phyloP scores from a whole-genome alignment of 2,113 vertebrate genomes.

The Alaudala cheleensis region DNA sequence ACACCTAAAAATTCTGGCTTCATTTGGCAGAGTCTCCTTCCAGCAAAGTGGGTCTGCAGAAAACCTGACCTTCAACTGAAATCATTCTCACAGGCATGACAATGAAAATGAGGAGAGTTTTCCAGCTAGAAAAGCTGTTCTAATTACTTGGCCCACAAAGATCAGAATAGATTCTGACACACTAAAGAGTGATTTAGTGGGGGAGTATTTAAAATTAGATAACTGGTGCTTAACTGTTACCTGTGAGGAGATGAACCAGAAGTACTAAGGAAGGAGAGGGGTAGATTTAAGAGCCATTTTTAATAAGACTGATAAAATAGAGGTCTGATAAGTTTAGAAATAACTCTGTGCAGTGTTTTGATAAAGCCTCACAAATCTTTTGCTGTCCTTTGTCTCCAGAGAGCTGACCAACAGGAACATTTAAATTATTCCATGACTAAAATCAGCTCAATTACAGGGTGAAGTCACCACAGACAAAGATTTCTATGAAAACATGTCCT shows the following conservation, averaged over 20 bases:
- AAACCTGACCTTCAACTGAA: constrained; percentile 51
- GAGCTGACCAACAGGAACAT: not conserved
- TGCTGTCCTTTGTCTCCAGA: not conserved
- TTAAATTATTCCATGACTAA: not conserved
- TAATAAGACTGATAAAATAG: not conserved
- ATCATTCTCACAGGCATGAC: not conserved
- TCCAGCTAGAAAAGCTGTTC: constrained; percentile 17
- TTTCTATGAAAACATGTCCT: not conserved
- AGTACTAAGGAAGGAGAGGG: not conserved
- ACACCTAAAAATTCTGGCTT: not conserved
- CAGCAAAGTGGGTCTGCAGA: constrained; percentile 35
- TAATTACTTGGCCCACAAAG: constrained; percentile 60
- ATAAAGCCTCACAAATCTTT: not conserved
- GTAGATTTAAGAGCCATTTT: not conserved
- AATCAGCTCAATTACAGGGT: not conserved
- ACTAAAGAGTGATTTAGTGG: not conserved
- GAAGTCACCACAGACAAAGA: not conserved
- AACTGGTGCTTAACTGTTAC: constrained; percentile 34
- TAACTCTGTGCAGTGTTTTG: not conserved
- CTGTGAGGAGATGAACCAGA: not conserved
- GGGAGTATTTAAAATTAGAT: constrained; percentile 31
- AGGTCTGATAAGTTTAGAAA: not conserved
- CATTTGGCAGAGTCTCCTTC: not conserved
- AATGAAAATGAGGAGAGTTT: constrained; percentile 26
- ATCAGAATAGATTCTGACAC: constrained; percentile 51